phyloP scores from a whole-genome alignment of 2,888 invertebrate genomes.

The Melieria crassipennis region DNA sequence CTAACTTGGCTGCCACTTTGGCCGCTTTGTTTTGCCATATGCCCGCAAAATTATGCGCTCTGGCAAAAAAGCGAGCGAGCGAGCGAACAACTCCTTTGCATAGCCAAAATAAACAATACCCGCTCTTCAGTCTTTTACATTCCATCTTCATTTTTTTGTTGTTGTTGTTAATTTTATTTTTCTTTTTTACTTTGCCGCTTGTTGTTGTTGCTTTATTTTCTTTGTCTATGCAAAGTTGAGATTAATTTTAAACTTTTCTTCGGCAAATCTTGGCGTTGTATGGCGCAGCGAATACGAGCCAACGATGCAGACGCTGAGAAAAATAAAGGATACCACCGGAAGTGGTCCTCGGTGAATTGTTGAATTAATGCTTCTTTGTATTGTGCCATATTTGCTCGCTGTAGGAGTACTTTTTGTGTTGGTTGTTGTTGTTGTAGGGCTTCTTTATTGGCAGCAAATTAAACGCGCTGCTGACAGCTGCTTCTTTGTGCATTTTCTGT shows the following conservation, averaged over 20 bases:
- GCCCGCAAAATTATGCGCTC: too few species aligned
- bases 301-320: not conserved
- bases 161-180: not conserved
- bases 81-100: too few species aligned
- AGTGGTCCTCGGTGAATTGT: not conserved
- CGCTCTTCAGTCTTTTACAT: too few species aligned
- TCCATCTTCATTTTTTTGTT: too few species aligned
- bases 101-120: too few species aligned
- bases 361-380: not conserved
- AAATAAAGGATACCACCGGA: not conserved
- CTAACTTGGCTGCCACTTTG: too few species aligned
- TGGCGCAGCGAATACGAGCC: not conserved
- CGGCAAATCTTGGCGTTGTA: not conserved
- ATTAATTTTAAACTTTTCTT: constrained; percentile 4
- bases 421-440: not conserved
- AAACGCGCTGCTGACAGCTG: too few species aligned
- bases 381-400: not conserved
- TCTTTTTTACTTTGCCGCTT: not conserved
- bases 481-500: too few species aligned
- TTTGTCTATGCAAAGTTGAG: not conserved
- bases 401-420: not conserved
- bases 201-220: not conserved
- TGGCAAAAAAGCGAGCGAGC: too few species aligned
- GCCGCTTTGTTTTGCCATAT: too few species aligned
- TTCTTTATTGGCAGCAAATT: too few species aligned